Evolutionary conservation across 2,888 invertebrate species (phyloP).

Genomic region (Yponomeuta plumbellus): DNA sequence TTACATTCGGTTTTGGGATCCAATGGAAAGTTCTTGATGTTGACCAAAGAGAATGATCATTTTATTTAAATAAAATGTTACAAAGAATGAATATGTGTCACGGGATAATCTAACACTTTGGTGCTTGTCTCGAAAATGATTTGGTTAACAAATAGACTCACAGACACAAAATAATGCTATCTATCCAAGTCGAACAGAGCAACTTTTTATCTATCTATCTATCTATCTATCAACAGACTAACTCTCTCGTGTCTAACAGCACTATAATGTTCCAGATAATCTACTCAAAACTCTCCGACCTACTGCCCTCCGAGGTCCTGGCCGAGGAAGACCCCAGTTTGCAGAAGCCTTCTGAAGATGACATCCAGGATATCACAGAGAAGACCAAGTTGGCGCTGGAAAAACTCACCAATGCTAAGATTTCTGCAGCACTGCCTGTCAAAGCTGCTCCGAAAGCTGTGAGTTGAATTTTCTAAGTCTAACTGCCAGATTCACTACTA

Average conservation of each 20-base stretch:
- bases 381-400: slow-evolving; percentile 91
- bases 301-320: slow-evolving; percentile 92
- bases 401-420: slow-evolving; percentile 90
- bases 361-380: slow-evolving; percentile 91
- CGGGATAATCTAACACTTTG: too few species aligned
- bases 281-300: slow-evolving; percentile 94
- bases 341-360: slow-evolving; percentile 92
- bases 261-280: slow-evolving; percentile 80
- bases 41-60: too few species aligned
- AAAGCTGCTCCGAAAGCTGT: slow-evolving; percentile 93
- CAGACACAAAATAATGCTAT: too few species aligned
- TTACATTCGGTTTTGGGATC: too few species aligned
- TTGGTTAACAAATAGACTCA: too few species aligned
- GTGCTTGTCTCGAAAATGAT: too few species aligned
- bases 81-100: too few species aligned
- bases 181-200: too few species aligned
- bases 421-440: slow-evolving; percentile 97
- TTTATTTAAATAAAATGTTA: too few species aligned
- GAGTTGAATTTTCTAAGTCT: slow-evolving; percentile 39
- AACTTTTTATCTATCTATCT: too few species aligned
- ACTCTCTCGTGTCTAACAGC: not conserved
- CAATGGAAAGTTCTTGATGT: too few species aligned
- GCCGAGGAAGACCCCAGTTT: slow-evolving; percentile 94
- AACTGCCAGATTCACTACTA: not conserved
- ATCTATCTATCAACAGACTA: too few species aligned